Base-by-base conservation (phyloP, 2,888 invertebrate genomes). In the Euspilapteryx auroguttella region DNA sequence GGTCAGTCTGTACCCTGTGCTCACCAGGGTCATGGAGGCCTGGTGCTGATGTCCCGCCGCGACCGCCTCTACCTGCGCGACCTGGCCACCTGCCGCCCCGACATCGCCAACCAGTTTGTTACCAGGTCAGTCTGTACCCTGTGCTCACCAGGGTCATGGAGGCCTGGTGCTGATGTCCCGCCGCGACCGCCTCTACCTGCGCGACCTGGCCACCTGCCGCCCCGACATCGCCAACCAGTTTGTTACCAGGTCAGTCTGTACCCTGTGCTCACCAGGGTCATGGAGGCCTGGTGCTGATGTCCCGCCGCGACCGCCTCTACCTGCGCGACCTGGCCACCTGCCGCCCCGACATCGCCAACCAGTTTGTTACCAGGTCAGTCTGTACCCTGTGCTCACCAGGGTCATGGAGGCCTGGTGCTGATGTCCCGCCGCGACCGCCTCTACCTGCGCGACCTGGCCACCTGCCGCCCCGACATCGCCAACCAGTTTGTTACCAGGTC, bases 61-160 rank as follows among this genome's bases (percentile, higher is more conserved):
- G 76, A 76, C 47, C 65, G 64, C 44, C 55, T 61, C 1, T 77
- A 63, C 41, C 44, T 75, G n/a, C 50, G 68, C 2, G 76, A 77
- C 38, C 64, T 73, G 61, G 69, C 61, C 15, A 39, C 47, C n/a
- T 63, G 59, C 35, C 45, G 76, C 2, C 75, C 76, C 0, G 77
- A 77, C 34, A 53, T 77, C 3, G 71, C 68, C 0, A 42, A 50
- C 25, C 52, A 66, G n/a, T 57, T 73, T 23, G 30, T 75, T 1
- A 52, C 58, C 38, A 65, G 76, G 75, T 63, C 38, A 28, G 14
- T 13, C 2, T 9, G 12, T 29, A 13, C 8, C 15, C 13, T 20
- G 4, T 8, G 21, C 9, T 20, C n/a, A 20, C 1, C 37, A 73
- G 73, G 33, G 66, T 73, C 45, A 73, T 76, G 75, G 76, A 77